Conservation (phyloP, 2,888 invertebrate genomes). For the Caenorhabditis wallacei region DNA sequence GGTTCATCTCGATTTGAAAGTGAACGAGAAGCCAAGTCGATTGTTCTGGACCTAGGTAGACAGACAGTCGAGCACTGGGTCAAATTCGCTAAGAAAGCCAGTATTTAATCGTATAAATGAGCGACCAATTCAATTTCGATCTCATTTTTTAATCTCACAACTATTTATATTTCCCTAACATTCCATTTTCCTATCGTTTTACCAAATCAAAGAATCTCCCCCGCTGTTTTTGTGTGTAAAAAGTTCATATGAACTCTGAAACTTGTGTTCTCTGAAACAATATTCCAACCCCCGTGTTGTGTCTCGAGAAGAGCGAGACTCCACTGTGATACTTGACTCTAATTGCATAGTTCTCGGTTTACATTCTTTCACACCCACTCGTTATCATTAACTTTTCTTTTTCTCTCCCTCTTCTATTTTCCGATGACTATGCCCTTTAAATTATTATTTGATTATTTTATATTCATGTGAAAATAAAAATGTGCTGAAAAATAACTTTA, state of each 20-base stretch:
- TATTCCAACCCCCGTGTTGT: constrained; percentile 7
- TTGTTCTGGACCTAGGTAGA: constrained; percentile 76
- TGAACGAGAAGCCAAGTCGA: constrained; percentile 74
- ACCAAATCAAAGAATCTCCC: not conserved
- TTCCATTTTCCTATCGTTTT: not conserved
- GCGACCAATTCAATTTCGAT: constrained; percentile 2
- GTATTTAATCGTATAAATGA: constrained; percentile 55
- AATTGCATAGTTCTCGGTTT: constrained; percentile 52
- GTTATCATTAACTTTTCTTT: constrained; percentile 1
- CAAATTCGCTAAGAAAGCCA: constrained; percentile 79
- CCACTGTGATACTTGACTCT: constrained; percentile 35
- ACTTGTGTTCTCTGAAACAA: not conserved
- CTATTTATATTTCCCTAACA: not conserved
- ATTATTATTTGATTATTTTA: not conserved
- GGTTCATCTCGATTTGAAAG: constrained; percentile 59
- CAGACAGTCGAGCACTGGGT: constrained; percentile 81
- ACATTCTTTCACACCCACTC: not conserved
- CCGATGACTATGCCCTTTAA: not conserved
- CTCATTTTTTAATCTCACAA: not conserved
- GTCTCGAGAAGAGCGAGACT: constrained; percentile 15
- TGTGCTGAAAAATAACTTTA: too few species aligned
- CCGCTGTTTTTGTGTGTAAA: not conserved
- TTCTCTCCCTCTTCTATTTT: too few species aligned
- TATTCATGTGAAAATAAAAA: constrained; percentile 1
- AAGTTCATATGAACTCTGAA: constrained; percentile 29